Evolutionary conservation across 2,888 invertebrate species (phyloP), one percentile per base, ranked within the genome.

Genomic region (Ceriagrion tenellum): DNA sequence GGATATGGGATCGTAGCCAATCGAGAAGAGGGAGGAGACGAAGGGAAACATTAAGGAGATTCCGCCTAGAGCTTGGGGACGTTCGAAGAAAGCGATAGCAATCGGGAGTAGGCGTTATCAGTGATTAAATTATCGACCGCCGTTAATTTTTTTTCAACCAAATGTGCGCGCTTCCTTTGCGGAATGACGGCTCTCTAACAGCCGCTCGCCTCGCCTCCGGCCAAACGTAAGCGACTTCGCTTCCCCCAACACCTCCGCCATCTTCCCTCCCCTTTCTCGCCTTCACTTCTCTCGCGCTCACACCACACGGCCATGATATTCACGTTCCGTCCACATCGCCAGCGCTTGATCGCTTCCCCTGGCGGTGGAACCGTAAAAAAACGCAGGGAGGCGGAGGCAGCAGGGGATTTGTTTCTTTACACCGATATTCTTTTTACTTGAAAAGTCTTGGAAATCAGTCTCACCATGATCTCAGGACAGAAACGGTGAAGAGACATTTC

Each of bases 61-160:
- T 40, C 30, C n/a, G 89, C n/a, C 55, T n/a, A 55, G 13, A 10
- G 89, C 89, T 26, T n/a, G 89, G 89, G 13, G 89, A 35, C 55
- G 89, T 89, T 89, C 55, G 89, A 89, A 89, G 55, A 55, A 55
- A 55, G 89, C 47, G 89, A 89, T 89, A 55, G 26, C 26, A 18
- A 89, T 89, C 89, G 55, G 18, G 89, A 55, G 26, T 26, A 55
- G 89, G 89, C 89, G 89, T 55, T 89, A 89, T 89, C 89, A 89
- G 55, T 89, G 89, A 89, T 89, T 89, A 55, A 89, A 89, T 89
- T 89, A 89, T 89, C 89, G 89, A 35, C 26, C 89, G 55, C n/a
- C 26, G 89, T 89, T 81, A 47, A 89, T 89, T 55, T 89, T 89
- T 89, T 89, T 13, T 89, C 12, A 18, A 26, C n/a, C 55, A 18